phyloP scores from a whole-genome alignment of 2,113 vertebrate species.

The Nesospiza acunhae region DNA sequence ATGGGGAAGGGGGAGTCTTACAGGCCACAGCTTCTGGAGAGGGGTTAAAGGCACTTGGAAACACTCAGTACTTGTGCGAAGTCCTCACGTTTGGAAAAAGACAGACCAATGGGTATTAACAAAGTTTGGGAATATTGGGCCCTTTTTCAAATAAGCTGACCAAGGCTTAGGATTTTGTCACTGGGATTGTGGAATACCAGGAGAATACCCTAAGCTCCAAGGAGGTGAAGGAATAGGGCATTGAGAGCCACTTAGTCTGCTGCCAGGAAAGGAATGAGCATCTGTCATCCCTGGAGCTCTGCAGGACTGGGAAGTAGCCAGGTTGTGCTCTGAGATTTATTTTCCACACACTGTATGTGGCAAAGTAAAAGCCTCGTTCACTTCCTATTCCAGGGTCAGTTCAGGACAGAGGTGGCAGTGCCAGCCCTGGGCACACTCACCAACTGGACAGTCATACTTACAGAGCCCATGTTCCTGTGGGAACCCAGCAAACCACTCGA shows the following conservation, averaged over 20 bases:
- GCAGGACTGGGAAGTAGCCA: constrained; percentile 8
- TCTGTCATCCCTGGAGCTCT: constrained; percentile 43
- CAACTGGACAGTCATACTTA: constrained; percentile 63
- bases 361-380: neutral
- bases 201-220: neutral
- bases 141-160: neutral
- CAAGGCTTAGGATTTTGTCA: neutral
- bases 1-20: neutral
- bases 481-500: constrained; percentile 75
- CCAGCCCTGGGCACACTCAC: neutral
- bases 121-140: neutral
- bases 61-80: neutral
- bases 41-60: neutral
- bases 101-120: neutral
- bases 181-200: neutral
- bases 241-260: neutral
- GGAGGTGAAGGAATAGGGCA: neutral
- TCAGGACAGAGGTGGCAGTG: neutral
- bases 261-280: constrained; percentile 23
- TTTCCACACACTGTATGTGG: neutral
- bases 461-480: constrained; percentile 72
- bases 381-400: neutral
- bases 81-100: neutral
- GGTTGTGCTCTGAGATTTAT: neutral
- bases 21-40: neutral